Conservation (phyloP, 2,797 vertebrate genomes). For the Fringilla coelebs region DNA sequence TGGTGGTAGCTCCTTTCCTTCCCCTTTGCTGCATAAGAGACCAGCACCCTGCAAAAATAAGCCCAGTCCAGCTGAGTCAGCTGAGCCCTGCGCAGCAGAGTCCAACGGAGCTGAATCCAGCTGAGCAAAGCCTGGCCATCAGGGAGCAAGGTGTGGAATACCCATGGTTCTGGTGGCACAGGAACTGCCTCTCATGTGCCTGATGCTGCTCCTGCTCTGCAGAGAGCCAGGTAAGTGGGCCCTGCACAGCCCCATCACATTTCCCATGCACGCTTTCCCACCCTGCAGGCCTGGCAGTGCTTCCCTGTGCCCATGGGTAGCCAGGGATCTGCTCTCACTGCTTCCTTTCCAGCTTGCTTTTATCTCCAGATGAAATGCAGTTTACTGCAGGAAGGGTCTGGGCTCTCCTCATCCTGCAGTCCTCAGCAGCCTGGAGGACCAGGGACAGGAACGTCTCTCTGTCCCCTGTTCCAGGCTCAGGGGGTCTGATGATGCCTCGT, state of each 20-base stretch:
- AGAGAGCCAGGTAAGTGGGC: background rate
- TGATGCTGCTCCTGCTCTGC: background rate
- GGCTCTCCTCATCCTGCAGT: background rate
- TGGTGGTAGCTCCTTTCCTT: background rate
- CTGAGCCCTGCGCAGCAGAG: background rate
- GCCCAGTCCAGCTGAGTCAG: background rate
- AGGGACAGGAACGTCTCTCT: background rate
- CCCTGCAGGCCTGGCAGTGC: rapidly evolving
- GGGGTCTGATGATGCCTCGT: rapidly evolving
- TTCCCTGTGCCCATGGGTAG: rapidly evolving
- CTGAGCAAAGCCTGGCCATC: background rate
- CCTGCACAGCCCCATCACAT: background rate
- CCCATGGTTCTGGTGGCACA: rapidly evolving
- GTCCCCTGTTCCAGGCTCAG: background rate
- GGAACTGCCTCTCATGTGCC: background rate
- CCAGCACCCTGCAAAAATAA: background rate
- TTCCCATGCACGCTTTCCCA: rapidly evolving
- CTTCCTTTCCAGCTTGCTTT: background rate
- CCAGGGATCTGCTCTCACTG: rapidly evolving
- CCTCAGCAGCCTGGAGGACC: rapidly evolving
- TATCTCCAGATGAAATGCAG: background rate
- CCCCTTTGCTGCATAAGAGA: background rate
- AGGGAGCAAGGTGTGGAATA: rapidly evolving
- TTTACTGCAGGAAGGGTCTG: background rate
- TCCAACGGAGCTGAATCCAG: rapidly evolving